Percentiles rank a stretch among this genome's conserved stretches.
Evolutionary conservation across 1,140 invertebrate genomes (phyloP).

Genomic region (Probaryconus sp.): DNA sequence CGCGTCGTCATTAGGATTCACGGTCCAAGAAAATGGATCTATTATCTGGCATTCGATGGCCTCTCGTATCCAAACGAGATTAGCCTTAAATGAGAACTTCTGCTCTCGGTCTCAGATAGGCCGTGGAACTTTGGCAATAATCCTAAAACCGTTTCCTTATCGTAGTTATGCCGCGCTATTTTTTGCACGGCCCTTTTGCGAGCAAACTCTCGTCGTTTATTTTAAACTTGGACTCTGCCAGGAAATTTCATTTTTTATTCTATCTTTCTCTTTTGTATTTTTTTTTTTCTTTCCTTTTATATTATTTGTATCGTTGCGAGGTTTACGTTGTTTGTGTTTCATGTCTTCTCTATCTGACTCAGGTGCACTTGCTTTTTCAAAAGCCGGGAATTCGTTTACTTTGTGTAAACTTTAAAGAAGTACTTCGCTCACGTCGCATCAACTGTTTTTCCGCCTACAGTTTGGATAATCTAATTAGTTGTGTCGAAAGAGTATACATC

Average conservation of each 20-base stretch:
- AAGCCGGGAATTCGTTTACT: slow-evolving; percentile 34
- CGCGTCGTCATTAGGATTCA: slow-evolving; percentile 31
- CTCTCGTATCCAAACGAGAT: slow-evolving; percentile 20
- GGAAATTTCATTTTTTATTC: slow-evolving; percentile 44
- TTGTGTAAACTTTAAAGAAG: no score
- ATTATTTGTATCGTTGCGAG: slow-evolving; percentile 6
- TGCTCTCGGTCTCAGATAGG: no score
- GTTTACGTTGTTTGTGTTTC: slow-evolving; percentile 27
- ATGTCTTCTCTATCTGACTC: slow-evolving; percentile 37
- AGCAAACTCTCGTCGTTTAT: slow-evolving; percentile 25
- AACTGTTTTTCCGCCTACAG: no score
- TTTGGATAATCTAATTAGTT: no score
- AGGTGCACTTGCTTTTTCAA: slow-evolving; percentile 38
- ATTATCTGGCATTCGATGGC: slow-evolving; percentile 34
- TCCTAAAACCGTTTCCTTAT: slow-evolving; percentile 42
- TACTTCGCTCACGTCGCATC: no score
- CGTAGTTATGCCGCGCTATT: slow-evolving; percentile 17
- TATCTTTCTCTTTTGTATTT: no score
- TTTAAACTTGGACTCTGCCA: slow-evolving; percentile 18
- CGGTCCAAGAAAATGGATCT: slow-evolving; percentile 25
- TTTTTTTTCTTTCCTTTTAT: background rate
- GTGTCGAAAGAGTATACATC: no score
- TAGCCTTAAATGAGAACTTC: slow-evolving; percentile 31
- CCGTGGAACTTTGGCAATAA: slow-evolving; percentile 38
- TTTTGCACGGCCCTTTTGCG: slow-evolving; percentile 17